These are phyloP conservation scores for Pteronura brasiliensis DNA, from an alignment of 2,113 vertebrate genomes.

Conservation along the genomic window DNA sequence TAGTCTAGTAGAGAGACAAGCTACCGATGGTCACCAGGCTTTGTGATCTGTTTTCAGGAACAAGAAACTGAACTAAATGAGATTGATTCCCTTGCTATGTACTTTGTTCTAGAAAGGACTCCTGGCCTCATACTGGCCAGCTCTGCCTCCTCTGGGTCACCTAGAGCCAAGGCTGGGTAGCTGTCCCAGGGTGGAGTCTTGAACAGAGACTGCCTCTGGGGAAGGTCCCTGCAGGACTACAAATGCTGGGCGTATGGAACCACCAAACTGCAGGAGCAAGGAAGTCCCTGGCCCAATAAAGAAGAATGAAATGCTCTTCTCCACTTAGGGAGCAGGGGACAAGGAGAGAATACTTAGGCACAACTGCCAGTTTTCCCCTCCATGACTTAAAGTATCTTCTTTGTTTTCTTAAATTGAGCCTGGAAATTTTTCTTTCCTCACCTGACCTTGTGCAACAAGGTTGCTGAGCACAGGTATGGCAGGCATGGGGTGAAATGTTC, in stretches of 20 bases:
- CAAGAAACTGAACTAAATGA: background rate
- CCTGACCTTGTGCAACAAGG: background rate
- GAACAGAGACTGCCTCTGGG: background rate
- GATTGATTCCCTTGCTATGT: background rate
- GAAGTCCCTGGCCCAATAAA: background rate
- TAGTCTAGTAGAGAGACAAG: background rate
- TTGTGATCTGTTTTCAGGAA: background rate
- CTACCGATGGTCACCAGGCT: background rate
- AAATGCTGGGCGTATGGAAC: background rate
- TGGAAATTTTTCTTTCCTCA: background rate
- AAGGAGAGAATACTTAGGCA: background rate
- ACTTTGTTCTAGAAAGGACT: background rate
- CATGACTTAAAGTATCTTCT: background rate
- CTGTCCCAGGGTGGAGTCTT: background rate
- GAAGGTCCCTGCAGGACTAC: background rate
- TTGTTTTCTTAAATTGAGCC: background rate
- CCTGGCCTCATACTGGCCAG: background rate
- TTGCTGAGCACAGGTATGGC: background rate
- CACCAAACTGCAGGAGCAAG: background rate
- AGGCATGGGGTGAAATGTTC: background rate
- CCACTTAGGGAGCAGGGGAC: no score
- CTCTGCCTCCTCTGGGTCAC: background rate
- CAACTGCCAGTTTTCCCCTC: background rate
- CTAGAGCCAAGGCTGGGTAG: background rate
- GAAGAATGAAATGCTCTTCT: background rate